Percentiles rank a stretch among this genome's conserved stretches.
phyloP scores from a whole-genome alignment of 2,797 vertebrate genomes.

The Anguilla anguilla region DNA sequence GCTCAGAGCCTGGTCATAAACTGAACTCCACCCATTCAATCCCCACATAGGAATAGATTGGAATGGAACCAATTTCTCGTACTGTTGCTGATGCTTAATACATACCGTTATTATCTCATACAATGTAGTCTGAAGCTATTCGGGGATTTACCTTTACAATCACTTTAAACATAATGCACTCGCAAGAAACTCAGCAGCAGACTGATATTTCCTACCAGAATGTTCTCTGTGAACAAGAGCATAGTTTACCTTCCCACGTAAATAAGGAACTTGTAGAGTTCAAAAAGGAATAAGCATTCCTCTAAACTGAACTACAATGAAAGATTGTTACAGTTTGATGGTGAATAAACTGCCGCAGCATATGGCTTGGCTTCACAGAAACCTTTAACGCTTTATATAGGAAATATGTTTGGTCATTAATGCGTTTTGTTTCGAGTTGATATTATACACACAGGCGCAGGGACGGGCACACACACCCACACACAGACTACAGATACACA shows the following conservation, averaged over 20 bases:
- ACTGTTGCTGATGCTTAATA: no score
- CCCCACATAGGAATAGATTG: no score
- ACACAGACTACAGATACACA: neutral
- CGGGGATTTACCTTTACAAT: no score
- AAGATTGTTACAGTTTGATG: neutral
- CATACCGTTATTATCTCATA: no score
- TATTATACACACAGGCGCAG: neutral
- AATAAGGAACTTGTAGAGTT: neutral
- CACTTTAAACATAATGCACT: neutral
- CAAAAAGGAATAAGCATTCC: neutral
- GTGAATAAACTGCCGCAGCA: neutral
- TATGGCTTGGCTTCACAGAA: neutral
- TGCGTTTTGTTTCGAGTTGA: neutral
- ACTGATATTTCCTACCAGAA: neutral
- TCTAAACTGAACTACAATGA: neutral
- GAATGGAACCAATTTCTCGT: no score
- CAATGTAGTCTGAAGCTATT: no score
- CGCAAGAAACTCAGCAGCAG: neutral
- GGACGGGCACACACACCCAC: neutral
- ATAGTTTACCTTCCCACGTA: neutral
- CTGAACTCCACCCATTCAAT: no score
- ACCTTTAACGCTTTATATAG: neutral
- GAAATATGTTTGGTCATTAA: neutral
- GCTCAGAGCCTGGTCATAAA: no score
- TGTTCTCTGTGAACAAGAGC: neutral